Evolutionary conservation across 2,797 vertebrate species (phyloP).

Genomic region (Phaenicophaeus curvirostris): DNA sequence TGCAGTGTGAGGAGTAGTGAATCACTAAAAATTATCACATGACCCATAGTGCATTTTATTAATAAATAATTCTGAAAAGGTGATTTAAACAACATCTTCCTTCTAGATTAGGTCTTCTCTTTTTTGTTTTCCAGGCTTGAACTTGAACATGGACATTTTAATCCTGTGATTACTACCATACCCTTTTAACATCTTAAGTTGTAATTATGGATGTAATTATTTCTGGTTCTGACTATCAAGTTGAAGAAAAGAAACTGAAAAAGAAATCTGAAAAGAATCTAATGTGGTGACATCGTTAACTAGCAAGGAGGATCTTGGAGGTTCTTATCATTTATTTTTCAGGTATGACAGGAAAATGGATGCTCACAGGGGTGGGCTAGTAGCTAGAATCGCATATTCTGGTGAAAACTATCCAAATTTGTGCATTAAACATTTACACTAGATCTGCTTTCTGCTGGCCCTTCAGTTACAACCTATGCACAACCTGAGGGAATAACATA

Average conservation of each 20-base stretch:
- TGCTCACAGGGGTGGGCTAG: not conserved
- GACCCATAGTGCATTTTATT: not conserved
- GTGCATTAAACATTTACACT: not conserved
- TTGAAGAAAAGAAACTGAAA: too few relatives aligned
- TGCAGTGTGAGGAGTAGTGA: not conserved
- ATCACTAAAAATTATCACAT: not conserved
- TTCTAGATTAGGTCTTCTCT: not conserved
- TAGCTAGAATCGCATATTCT: not conserved
- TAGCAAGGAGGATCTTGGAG: not conserved
- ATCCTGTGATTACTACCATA: not conserved
- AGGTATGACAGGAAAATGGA: not conserved
- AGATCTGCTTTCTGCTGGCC: not conserved
- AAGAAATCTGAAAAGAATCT: not conserved
- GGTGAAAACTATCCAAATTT: not conserved
- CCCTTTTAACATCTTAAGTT: not conserved
- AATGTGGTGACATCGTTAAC: not conserved
- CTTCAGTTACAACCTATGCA: not conserved
- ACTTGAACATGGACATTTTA: not conserved
- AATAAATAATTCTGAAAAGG: not conserved
- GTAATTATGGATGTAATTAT: not conserved
- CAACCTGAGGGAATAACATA: accelerated
- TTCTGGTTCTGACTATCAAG: not conserved
- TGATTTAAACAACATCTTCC: not conserved
- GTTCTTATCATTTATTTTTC: not conserved
- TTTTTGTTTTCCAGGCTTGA: not conserved